Base-by-base conservation (phyloP, 2,888 invertebrate genomes). In the Morinoia aosen region DNA sequence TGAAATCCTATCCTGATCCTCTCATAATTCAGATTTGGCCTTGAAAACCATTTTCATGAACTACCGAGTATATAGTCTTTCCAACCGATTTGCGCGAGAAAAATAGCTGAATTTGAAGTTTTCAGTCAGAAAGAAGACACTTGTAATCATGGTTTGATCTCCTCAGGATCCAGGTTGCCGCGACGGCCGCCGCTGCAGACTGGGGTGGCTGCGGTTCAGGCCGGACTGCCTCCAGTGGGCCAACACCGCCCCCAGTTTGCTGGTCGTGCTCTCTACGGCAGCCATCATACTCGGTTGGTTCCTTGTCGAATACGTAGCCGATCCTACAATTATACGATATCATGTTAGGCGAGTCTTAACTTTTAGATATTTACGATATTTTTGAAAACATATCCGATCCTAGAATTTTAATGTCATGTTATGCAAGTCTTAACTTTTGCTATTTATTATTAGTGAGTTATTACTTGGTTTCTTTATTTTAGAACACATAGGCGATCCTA, bases 161-260 rank as follows among this genome's bases (percentile, higher is more conserved):
- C 76, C 25, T 16, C 19, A 76, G 76, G 19, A 76, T 76, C 76
- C 19, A 19, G 76, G 90, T 39, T 11, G 39, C 90, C 40, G 14
- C 12, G 48, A 90, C 90, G 12, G 57, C 57, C 56, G 57, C 56
- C 56, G 93, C 33, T 11, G 93, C 39, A 93, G 93, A 33, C 48
- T 57, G 48, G 93, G 93, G 10, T 93, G 93, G 93, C 58, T 93
- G 93, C 33, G 40, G 25, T 93, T 56, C 57, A 93, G 93, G 57
- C 93, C 93, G 10, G 93, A 93, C 58, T 93, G 93, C 93, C 33
- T 93, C 12, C 93, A 93, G 58, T 93, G 93, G 93, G 93, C 57
- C 56, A 93, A 93, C 93, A 93, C 8, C 56, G 48, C 93, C 8
- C 56, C 33, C 56, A 48, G 33, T 57, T 48, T 93, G 39, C 58